Conservation (phyloP, 2,113 vertebrate species). For the Chamaea fasciata region DNA sequence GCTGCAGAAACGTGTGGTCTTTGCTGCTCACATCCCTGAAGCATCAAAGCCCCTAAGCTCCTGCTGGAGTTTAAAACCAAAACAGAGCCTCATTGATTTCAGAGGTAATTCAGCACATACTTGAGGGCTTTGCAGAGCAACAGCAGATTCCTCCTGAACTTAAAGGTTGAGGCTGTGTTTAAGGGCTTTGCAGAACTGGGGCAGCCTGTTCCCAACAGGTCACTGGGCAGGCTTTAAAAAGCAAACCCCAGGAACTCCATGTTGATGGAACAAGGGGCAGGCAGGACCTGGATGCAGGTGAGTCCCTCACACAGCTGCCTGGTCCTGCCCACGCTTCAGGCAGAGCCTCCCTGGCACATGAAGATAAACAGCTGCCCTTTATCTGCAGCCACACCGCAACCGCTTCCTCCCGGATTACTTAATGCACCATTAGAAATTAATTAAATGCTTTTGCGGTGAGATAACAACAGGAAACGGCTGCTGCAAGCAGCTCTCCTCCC, state of each 20-base stretch:
- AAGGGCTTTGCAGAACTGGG: neutral
- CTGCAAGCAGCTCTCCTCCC: conserved; percentile 27
- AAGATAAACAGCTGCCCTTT: conserved; percentile 42
- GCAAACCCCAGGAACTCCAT: neutral
- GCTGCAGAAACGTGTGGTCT: neutral
- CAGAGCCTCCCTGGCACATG: neutral
- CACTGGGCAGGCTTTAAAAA: neutral
- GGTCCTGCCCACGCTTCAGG: neutral
- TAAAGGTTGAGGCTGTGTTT: neutral
- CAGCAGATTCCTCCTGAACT: neutral
- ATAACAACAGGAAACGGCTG: conserved; percentile 41
- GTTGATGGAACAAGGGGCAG: neutral
- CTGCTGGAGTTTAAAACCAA: neutral
- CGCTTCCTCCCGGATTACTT: conserved; percentile 23
- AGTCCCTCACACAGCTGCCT: neutral
- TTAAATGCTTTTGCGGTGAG: conserved; percentile 56
- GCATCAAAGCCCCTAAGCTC: neutral
- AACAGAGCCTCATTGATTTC: conserved; percentile 9
- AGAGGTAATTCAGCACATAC: neutral
- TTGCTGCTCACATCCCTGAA: neutral
- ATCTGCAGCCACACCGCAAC: conserved; percentile 35
- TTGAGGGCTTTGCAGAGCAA: neutral
- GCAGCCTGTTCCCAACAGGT: neutral
- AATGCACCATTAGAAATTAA: conserved; percentile 53
- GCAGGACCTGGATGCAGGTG: neutral